Percentiles rank a stretch among this genome's conserved stretches.
Evolutionary conservation across 1,140 invertebrate species (phyloP).

Genomic region (Drosophila sp.): DNA sequence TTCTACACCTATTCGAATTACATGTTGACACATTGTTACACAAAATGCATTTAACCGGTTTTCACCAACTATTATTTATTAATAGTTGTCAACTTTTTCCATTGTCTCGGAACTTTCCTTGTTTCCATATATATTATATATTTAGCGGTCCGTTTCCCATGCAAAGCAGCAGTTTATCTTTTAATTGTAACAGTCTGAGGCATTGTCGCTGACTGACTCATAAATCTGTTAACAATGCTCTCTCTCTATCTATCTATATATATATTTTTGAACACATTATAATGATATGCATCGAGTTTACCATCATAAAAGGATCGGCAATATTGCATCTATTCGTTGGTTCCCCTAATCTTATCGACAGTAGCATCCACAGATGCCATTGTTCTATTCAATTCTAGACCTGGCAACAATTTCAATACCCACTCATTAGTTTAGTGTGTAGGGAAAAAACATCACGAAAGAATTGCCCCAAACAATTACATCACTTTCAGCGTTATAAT

Average conservation of each 20-base stretch:
- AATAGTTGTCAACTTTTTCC: too few relatives aligned
- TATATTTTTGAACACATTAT: conserved; percentile 47
- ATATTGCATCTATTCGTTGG: conserved; percentile 10
- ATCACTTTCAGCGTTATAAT: conserved; percentile 24
- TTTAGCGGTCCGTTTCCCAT: conserved; percentile 78
- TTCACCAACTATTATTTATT: too few relatives aligned
- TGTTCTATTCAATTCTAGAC: conserved; percentile 45
- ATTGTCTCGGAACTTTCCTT: conserved; percentile 10
- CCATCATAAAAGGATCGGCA: conserved; percentile 73
- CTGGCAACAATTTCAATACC: conserved; percentile 22
- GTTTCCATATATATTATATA: conserved; percentile 23
- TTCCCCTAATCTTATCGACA: conserved; percentile 21
- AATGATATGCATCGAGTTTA: conserved; percentile 62
- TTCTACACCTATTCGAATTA: conserved; percentile 49
- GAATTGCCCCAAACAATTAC: conserved; percentile 17
- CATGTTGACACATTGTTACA: conserved; percentile 80
- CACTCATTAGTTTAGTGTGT: conserved; percentile 26
- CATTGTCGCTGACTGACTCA: conserved; percentile 55
- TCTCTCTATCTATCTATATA: background rate
- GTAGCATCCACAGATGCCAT: conserved; percentile 37
- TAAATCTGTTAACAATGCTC: conserved; percentile 71
- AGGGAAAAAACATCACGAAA: conserved; percentile 4
- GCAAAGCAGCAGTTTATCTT: conserved; percentile 79
- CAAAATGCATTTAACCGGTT: conserved; percentile 80
- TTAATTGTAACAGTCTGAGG: conserved; percentile 79